Percentiles rank a stretch among this genome's conserved stretches.
phyloP scores from a whole-genome alignment of 2,797 vertebrate genomes.

The Ataeniobius toweri region DNA sequence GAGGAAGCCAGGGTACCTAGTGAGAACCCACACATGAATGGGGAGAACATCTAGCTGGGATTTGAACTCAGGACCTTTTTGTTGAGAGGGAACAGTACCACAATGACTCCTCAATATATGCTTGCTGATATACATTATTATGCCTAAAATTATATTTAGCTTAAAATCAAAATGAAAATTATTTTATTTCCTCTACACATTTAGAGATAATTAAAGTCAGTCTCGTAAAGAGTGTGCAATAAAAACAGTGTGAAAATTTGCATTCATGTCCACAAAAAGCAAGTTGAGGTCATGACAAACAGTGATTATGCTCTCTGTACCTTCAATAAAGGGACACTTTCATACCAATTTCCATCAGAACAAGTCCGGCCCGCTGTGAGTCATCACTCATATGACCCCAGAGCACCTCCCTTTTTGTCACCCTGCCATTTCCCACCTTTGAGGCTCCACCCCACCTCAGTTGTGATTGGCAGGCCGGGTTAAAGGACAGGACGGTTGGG shows the following conservation, averaged over 20 bases:
- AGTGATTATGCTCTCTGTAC: slow-evolving; percentile 27
- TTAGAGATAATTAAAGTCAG: neutral
- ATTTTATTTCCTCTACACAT: neutral
- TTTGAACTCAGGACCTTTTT: no score
- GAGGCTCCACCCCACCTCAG: slow-evolving; percentile 22
- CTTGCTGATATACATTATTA: no score
- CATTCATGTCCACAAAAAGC: neutral
- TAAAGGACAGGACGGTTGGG: slow-evolving; percentile 48
- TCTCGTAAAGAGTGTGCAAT: neutral
- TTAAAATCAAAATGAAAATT: neutral
- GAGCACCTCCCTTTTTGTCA: slow-evolving; percentile 14
- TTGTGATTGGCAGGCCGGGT: slow-evolving; percentile 62
- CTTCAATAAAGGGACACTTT: slow-evolving; percentile 31
- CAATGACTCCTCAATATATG: no score
- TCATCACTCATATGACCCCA: slow-evolving; percentile 32
- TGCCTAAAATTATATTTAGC: no score
- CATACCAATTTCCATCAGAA: slow-evolving; percentile 26
- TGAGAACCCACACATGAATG: no score
- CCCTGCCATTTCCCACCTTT: slow-evolving; percentile 16
- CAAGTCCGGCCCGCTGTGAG: slow-evolving; percentile 17
- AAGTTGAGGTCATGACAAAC: slow-evolving; percentile 31
- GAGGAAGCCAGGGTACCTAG: no score
- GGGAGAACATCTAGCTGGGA: no score
- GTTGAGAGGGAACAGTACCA: no score
- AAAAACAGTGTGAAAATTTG: neutral